phyloP scores from a whole-genome alignment of 1,140 invertebrate genomes.

The Lordiphosa stackelbergi region DNA sequence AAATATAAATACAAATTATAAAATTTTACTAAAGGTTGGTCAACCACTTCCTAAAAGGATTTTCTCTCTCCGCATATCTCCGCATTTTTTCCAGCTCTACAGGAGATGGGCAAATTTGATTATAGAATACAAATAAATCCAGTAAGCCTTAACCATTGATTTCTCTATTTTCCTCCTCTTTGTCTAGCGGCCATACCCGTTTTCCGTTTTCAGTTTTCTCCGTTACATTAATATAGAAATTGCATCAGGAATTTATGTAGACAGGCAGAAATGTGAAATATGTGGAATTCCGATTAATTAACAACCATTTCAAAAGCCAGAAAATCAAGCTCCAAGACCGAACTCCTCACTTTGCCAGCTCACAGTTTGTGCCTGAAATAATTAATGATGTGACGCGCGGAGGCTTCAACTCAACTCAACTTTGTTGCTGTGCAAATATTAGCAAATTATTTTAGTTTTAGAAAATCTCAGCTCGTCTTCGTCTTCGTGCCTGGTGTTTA shows the following conservation, averaged over 20 bases:
- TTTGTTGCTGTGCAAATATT: conserved; percentile 74
- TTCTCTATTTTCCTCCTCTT: too few relatives aligned
- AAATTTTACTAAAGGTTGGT: too few relatives aligned
- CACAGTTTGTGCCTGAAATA: conserved; percentile 49
- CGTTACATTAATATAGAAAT: conserved; percentile 47
- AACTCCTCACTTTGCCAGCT: conserved; percentile 18
- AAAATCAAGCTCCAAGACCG: conserved; percentile 21
- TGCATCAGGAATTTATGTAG: conserved; percentile 25
- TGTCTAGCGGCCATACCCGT: too few relatives aligned
- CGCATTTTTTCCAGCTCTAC: too few relatives aligned
- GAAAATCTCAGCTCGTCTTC: conserved; percentile 38
- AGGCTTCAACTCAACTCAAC: conserved; percentile 39
- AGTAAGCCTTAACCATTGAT: too few relatives aligned
- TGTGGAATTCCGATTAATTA: conserved; percentile 62
- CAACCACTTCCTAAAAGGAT: too few relatives aligned
- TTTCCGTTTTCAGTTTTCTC: background rate
- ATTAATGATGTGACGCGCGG: conserved; percentile 65
- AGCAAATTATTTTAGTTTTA: conserved; percentile 76
- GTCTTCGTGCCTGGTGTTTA: conserved; percentile 33
- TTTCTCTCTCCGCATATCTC: too few relatives aligned
- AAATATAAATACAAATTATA: too few relatives aligned
- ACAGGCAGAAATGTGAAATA: conserved; percentile 29
- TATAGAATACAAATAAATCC: too few relatives aligned
- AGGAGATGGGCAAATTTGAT: too few relatives aligned
- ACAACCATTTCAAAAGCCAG: conserved; percentile 36